Evolutionary conservation across 2,797 vertebrate genomes (phyloP), one percentile per base, ranked within the genome.

Genomic region (Syngnathus rostellatus): DNA sequence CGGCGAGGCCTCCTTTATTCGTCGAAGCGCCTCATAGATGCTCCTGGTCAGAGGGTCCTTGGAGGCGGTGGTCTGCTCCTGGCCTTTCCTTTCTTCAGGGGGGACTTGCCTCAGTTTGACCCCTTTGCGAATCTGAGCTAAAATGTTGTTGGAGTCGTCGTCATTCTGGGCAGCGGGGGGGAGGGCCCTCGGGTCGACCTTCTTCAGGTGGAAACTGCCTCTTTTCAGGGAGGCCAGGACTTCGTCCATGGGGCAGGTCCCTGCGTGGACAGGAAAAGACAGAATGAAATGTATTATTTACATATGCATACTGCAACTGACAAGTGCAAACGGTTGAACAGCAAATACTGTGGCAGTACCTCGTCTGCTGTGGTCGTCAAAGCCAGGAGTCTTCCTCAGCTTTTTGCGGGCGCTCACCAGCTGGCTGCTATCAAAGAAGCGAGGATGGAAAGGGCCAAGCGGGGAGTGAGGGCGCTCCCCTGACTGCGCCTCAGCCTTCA

Each of bases 1-100:
- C 0, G 96, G 97, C 0, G 97, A 98, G 0, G 96, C 96, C 83
- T 99, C 97, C 79, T 99, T 99, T 86, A 99, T 99, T 80, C 97
- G 92, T n/a, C 94, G 89, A 77, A 99, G 89, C 0, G 96, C 97
- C 87, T 98, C 96, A 41, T 98, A 94, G 85, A 99, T 99, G 89
- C 96, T 98, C 76, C 93, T 92, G 21, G 97, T 98, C 70, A 99
- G 88, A 17, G 96, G 93, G 81, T 99, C 96, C 19, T 92, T 91
- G 66, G 92, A 82, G 58, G 93, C 91, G 0, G 84, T 85, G 61
- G 93, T 81, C 51, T 81, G 78, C 38, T 72, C 73, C 51, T 75
- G 71, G 67, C 80, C 85, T 71, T 72, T 83, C n/a, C 72, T 79
- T 73, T 94, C 94, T 58, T 89, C 93, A 59, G 86, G 88, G 10